Evolutionary conservation across 1,140 invertebrate genomes (phyloP).

Genomic region (Eumaeus atala): DNA sequence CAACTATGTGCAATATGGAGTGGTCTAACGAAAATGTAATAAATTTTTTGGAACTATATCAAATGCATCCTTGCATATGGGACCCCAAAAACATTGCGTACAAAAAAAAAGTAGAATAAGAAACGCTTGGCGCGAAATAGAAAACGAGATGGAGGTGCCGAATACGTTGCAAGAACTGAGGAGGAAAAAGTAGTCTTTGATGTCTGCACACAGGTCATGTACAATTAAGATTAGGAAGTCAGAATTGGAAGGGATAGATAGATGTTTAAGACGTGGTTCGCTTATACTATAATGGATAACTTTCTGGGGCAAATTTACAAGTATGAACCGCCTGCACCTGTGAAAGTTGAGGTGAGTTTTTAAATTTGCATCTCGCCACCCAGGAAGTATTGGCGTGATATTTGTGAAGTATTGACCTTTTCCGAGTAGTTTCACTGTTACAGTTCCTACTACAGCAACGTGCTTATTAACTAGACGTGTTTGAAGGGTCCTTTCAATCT

Average conservation of each 20-base stretch:
- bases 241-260: not conserved
- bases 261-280: not conserved
- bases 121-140: not conserved
- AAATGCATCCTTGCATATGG: constrained; percentile 1
- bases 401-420: too few relatives aligned
- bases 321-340: not conserved
- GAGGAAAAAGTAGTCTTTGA: not conserved
- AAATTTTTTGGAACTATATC: not conserved
- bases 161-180: not conserved
- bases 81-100: not conserved
- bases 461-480: too few relatives aligned
- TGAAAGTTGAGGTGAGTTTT: not conserved
- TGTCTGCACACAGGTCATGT: not conserved
- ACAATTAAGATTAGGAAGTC: not conserved
- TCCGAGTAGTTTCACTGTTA: too few relatives aligned
- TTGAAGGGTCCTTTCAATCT: too few relatives aligned
- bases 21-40: not conserved
- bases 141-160: not conserved
- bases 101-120: not conserved
- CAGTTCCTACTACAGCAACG: too few relatives aligned
- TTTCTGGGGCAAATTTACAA: not conserved
- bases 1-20: too few relatives aligned
- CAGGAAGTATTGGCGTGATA: too few relatives aligned
- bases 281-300: not conserved
- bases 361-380: not conserved